phyloP scores from a whole-genome alignment of 2,888 invertebrate genomes.

The Arge pagana region DNA sequence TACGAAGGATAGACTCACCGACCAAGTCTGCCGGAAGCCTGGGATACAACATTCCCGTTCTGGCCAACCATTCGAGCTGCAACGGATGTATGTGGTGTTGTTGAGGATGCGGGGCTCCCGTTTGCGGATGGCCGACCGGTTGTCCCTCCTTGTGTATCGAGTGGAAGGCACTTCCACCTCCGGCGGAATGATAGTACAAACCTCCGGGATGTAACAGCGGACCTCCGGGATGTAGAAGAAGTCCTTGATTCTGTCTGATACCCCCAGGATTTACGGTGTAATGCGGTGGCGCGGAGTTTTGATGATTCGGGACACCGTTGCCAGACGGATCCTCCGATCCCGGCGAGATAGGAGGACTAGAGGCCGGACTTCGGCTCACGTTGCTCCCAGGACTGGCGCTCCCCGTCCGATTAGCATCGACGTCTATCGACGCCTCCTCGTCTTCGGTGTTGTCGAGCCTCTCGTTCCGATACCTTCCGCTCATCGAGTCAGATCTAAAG shows the following conservation, averaged over 20 bases:
- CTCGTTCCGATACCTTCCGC: constrained; percentile 30
- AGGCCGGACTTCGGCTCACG: constrained; percentile 66
- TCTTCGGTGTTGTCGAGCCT: constrained; percentile 40
- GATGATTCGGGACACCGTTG: constrained; percentile 58
- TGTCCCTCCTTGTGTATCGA: constrained; percentile 61
- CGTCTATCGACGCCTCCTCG: constrained; percentile 37
- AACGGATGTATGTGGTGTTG: constrained; percentile 69
- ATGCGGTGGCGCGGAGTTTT: constrained; percentile 44
- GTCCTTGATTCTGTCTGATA: constrained; percentile 48
- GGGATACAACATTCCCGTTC: constrained; percentile 91
- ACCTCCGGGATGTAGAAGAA: constrained; percentile 49
- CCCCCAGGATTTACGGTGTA: constrained; percentile 55
- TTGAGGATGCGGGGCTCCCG: constrained; percentile 57
- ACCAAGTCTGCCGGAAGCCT: constrained; percentile 79
- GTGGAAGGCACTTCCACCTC: constrained; percentile 52
- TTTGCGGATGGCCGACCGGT: constrained; percentile 52
- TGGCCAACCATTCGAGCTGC: constrained; percentile 88
- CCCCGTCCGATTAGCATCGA: constrained; percentile 57
- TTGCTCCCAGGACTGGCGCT: constrained; percentile 65
- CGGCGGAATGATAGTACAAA: constrained; percentile 50
- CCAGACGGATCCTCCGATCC: constrained; percentile 75
- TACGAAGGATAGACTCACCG: constrained; percentile 63
- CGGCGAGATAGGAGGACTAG: constrained; percentile 84
- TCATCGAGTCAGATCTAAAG: constrained; percentile 1
- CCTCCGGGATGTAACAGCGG: constrained; percentile 50